These are phyloP conservation scores for Bradypodion ventrale DNA, from an alignment of 2,797 vertebrate genomes.

Conservation along the genomic window DNA sequence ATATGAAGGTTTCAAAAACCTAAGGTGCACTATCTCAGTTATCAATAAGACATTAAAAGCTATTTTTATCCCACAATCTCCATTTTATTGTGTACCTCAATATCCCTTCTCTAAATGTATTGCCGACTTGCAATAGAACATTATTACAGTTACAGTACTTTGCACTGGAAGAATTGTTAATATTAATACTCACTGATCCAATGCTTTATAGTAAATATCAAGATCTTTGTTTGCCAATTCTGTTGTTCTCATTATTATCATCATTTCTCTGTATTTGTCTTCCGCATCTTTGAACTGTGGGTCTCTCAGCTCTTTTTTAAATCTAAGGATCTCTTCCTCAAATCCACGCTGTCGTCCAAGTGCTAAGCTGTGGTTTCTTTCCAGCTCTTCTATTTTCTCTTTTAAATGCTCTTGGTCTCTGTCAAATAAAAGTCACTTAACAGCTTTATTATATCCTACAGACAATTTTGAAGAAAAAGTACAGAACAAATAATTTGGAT, in stretches of 20 bases:
- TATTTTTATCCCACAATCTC: background rate
- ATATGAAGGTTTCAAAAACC: background rate
- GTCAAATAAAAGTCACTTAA: conserved; percentile 35
- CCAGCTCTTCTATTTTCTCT: conserved; percentile 85
- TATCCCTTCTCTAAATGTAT: background rate
- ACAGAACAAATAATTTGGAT: background rate
- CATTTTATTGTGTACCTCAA: background rate
- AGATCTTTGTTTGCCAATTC: conserved; percentile 95
- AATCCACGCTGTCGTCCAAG: conserved; percentile 92
- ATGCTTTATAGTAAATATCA: conserved; percentile 95
- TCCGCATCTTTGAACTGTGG: conserved; percentile 91
- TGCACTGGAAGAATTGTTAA: background rate
- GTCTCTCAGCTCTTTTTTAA: conserved; percentile 90
- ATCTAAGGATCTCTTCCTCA: conserved; percentile 91
- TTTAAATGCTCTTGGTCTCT: conserved; percentile 87
- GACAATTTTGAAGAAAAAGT: background rate
- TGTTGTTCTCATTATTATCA: conserved; percentile 95
- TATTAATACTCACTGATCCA: conserved; percentile 90
- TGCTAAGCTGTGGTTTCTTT: conserved; percentile 88
- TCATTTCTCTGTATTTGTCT: conserved; percentile 89
- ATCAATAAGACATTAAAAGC: background rate
- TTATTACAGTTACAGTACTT: background rate
- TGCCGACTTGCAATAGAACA: background rate
- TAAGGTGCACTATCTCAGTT: background rate
- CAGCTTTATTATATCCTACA: background rate